A percentile compares a stretch with the other conserved stretches of the same genome.
Evolutionary conservation across 2,888 invertebrate genomes (phyloP).

Genomic region (Seira musarum): DNA sequence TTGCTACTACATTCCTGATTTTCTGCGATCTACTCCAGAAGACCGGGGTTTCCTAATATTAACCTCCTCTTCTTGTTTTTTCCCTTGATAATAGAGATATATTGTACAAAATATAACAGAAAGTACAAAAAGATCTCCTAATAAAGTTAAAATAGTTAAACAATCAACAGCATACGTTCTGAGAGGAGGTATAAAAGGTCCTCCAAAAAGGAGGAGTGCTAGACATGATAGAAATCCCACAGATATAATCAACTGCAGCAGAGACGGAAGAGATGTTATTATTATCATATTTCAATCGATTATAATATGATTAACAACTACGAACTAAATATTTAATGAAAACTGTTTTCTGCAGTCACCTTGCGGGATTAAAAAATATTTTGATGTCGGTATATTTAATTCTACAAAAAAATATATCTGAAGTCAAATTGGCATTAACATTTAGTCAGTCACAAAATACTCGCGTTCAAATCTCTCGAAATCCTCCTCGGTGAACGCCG

Average conservation of each 20-base stretch:
- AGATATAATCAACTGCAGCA: conserved; percentile 58
- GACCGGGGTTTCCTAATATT: too few relatives aligned
- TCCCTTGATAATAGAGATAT: conserved; percentile 27
- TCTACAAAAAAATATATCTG: too few relatives aligned
- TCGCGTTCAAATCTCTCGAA: conserved; percentile 80
- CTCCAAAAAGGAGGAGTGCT: conserved; percentile 64
- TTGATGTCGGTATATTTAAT: too few relatives aligned
- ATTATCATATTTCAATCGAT: too few relatives aligned
- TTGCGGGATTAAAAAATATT: too few relatives aligned
- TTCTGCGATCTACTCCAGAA: too few relatives aligned
- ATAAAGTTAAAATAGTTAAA: conserved; percentile 42
- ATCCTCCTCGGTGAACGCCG: conserved; percentile 81
- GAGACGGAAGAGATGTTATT: conserved; percentile 54
- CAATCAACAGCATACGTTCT: conserved; percentile 55
- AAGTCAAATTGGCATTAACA: too few relatives aligned
- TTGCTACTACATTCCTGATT: too few relatives aligned
- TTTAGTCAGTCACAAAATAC: conserved; percentile 74
- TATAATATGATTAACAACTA: too few relatives aligned
- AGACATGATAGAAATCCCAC: conserved; percentile 42
- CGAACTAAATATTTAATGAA: too few relatives aligned
- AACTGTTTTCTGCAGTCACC: too few relatives aligned
- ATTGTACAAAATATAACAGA: conserved; percentile 55
- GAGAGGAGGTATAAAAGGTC: conserved; percentile 66
- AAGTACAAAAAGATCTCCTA: conserved; percentile 64
- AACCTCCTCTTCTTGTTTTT: conserved; percentile 14